These are phyloP conservation scores for Hypomecis atomaria DNA, from an alignment of 2,888 invertebrate genomes.

Conservation along the genomic window DNA sequence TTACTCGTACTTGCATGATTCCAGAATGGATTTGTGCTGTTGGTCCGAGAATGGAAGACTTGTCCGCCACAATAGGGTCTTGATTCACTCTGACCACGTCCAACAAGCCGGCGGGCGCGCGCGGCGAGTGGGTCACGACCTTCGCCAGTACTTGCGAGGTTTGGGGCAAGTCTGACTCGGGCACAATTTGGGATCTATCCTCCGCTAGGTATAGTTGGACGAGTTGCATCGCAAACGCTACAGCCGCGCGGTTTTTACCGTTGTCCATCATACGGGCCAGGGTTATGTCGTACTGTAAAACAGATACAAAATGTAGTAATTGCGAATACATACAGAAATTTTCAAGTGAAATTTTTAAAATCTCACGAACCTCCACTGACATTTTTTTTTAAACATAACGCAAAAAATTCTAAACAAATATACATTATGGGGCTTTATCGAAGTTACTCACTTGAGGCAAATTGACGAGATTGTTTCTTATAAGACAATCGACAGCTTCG, in stretches of 20 bases:
- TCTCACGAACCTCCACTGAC: no score
- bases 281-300: slow-evolving; percentile 89
- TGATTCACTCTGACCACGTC: slow-evolving; percentile 91
- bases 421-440: no score
- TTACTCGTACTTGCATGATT: slow-evolving; percentile 91
- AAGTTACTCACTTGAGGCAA: slow-evolving; percentile 84
- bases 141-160: slow-evolving; percentile 93
- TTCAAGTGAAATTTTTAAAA: no score
- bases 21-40: slow-evolving; percentile 97
- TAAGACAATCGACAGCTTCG: slow-evolving; percentile 95
- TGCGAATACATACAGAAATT: no score
- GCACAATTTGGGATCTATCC: slow-evolving; percentile 90
- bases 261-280: slow-evolving; percentile 94
- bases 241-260: slow-evolving; percentile 91
- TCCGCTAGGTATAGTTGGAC: slow-evolving; percentile 94
- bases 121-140: slow-evolving; percentile 91
- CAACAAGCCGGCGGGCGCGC: slow-evolving; percentile 91
- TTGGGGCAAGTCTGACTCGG: slow-evolving; percentile 93
- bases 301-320: background rate
- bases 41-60: slow-evolving; percentile 91
- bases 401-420: no score
- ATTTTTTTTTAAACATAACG: no score
- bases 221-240: slow-evolving; percentile 96
- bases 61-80: slow-evolving; percentile 88
- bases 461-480: slow-evolving; percentile 92